phyloP scores from a whole-genome alignment of 2,797 vertebrate species.

The Labeo calbasu region DNA sequence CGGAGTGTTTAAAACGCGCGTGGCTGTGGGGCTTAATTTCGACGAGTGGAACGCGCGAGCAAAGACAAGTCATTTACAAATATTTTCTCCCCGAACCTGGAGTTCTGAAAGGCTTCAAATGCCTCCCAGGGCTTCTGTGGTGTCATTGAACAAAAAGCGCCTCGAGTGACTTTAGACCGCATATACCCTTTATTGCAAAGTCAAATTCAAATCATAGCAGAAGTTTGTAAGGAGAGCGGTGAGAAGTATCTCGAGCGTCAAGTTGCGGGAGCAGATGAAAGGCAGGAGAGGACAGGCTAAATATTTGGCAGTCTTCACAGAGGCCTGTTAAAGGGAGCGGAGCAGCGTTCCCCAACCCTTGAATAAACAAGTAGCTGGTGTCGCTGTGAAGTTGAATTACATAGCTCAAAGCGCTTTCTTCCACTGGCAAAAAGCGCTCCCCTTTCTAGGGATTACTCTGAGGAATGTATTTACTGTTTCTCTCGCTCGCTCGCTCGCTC shows the following conservation, averaged over 20 bases:
- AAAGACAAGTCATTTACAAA: conserved; percentile 42
- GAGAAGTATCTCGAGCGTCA: conserved; percentile 63
- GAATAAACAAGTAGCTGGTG: conserved; percentile 91
- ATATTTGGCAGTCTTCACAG: conserved; percentile 77
- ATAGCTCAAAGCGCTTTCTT: conserved; percentile 91
- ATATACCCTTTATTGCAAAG: conserved; percentile 57
- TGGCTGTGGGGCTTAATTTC: conserved; percentile 12
- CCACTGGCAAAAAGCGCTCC: conserved; percentile 79
- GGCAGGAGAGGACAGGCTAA: conserved; percentile 67
- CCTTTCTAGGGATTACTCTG: conserved; percentile 96
- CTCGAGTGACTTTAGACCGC: conserved; percentile 57
- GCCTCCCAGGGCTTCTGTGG: conserved; percentile 30
- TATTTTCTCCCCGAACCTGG: background rate
- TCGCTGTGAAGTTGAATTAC: conserved; percentile 97
- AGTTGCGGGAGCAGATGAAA: conserved; percentile 69
- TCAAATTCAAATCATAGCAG: conserved; percentile 65
- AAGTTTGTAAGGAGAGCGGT: conserved; percentile 67
- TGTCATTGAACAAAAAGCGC: conserved; percentile 37
- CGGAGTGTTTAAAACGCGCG: background rate
- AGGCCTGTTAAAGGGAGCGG: conserved; percentile 75
- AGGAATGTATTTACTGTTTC: conserved; percentile 96
- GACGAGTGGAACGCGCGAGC: background rate
- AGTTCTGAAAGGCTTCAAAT: conserved; percentile 28
- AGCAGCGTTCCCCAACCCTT: conserved; percentile 65
- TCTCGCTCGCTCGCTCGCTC: conserved; percentile 65